These are phyloP conservation scores for Notospermus geniculatus DNA, from an alignment of 1,140 invertebrate species.

Conservation along the genomic window DNA sequence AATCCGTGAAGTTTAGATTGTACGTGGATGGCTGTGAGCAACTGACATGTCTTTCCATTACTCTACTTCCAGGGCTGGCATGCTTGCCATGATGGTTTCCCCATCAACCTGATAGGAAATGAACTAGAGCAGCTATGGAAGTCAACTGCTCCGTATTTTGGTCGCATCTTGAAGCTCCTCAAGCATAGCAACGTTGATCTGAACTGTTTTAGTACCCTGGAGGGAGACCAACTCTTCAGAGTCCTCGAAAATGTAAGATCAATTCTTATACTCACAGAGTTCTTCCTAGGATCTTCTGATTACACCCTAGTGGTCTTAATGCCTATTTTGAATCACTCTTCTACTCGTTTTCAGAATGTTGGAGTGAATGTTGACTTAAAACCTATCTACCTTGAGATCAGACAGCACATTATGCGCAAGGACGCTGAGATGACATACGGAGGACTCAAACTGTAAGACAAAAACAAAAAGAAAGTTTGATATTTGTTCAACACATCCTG, in stretches of 20 bases:
- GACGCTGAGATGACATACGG: conserved; percentile 2
- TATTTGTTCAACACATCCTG: no score
- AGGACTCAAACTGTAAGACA: conserved; percentile 2
- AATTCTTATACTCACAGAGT: no score
- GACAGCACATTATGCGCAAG: neutral
- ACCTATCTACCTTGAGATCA: neutral
- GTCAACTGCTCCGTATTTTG: conserved; percentile 31
- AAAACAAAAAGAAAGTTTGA: no score
- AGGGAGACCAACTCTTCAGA: conserved; percentile 27
- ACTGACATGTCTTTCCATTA: no score
- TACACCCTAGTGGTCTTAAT: no score
- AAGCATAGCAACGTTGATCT: conserved; percentile 33
- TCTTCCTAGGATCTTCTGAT: no score
- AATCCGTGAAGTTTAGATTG: no score
- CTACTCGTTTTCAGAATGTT: neutral
- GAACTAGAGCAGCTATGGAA: conserved; percentile 15
- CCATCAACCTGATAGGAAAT: conserved; percentile 23
- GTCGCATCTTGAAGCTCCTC: conserved; percentile 32
- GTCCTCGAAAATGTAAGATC: conserved; percentile 34
- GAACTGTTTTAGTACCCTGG: conserved; percentile 24
- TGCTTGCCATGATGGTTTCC: conserved; percentile 24
- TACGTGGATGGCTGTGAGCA: no score
- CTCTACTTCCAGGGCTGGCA: conserved; percentile 35
- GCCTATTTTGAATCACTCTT: no score
- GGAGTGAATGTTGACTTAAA: neutral